phyloP scores from a whole-genome alignment of 2,797 vertebrate genomes.

The Artibeus jamaicensis region DNA sequence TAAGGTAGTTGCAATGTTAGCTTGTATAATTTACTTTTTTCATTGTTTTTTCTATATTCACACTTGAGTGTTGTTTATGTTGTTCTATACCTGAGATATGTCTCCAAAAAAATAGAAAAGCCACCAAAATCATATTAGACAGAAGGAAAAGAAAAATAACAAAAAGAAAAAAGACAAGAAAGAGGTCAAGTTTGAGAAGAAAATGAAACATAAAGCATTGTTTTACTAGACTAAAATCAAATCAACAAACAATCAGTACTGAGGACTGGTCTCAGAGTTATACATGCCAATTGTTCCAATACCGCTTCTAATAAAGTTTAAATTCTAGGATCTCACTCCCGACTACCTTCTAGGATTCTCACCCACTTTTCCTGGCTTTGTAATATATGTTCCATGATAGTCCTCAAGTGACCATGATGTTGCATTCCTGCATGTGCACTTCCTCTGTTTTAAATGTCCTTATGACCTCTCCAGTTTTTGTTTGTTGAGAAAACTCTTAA shows the following conservation, averaged over 20 bases:
- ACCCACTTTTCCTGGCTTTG: background rate
- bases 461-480: background rate
- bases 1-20: slow-evolving; percentile 23
- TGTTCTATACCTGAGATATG: background rate
- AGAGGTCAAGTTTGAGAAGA: background rate
- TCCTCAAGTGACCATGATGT: background rate
- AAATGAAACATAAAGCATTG: background rate
- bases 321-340: background rate
- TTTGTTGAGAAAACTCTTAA: background rate
- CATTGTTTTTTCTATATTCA: slow-evolving; percentile 37
- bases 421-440: background rate
- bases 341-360: background rate
- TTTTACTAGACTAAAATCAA: slow-evolving; percentile 1
- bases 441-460: background rate
- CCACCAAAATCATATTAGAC: background rate
- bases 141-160: background rate
- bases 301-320: background rate
- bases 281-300: background rate
- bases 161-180: background rate
- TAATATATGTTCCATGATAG: background rate
- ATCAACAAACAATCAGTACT: background rate
- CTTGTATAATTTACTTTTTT: background rate
- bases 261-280: background rate
- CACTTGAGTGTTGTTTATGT: background rate
- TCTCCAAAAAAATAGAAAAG: background rate